Evolutionary conservation across 2,113 vertebrate species (phyloP), one percentile per base, ranked within the genome.

Genomic region (Podiceps cristatus): DNA sequence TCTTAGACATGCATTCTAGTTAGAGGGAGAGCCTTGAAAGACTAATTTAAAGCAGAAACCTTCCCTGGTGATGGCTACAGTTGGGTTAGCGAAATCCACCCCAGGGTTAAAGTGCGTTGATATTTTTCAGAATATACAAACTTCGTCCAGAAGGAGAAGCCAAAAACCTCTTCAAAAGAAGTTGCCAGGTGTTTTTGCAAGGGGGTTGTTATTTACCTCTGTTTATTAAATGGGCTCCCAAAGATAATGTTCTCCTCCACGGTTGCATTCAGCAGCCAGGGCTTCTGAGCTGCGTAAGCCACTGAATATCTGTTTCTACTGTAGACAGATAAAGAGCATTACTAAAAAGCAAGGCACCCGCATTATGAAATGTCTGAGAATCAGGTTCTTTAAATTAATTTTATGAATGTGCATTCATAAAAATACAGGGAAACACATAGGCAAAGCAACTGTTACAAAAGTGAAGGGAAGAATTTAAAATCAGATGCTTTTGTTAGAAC

Each of bases 181-280:
- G 17, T 40, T 85, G 5, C 18, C 47, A 33, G 14, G 10, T 76
- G 18, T 42, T 86, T 80, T 58, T 78, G 37, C n/a, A 50, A 76
- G 33, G 23, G 13, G 6, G 1, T 35, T 60, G 22, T 24, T 68
- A 92, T 60, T 98, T 97, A 99, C 99, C 99, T 99, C 92, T 99
- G 99, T 69, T 99, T 99, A 89, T 97, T 99, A 97, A 99, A 99
- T 16, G 99, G 98, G 84, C 99, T 99, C 33, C 99, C 99, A 67
- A 99, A 99, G 31, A 99, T 99, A 86, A 99, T 99, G 97, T 99
- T 99, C 37, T 99, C 99, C 94, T 99, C 99, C 88, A 99, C 99
- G 0, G 99, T 99, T 22, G 99, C 99, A 52, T 99, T 99, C 80
- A 99, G 98, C 93, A 99, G 98, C 99, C 99, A 99, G 1, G 99